phyloP scores from a whole-genome alignment of 2,113 vertebrate species.

The Corvus hawaiiensis region DNA sequence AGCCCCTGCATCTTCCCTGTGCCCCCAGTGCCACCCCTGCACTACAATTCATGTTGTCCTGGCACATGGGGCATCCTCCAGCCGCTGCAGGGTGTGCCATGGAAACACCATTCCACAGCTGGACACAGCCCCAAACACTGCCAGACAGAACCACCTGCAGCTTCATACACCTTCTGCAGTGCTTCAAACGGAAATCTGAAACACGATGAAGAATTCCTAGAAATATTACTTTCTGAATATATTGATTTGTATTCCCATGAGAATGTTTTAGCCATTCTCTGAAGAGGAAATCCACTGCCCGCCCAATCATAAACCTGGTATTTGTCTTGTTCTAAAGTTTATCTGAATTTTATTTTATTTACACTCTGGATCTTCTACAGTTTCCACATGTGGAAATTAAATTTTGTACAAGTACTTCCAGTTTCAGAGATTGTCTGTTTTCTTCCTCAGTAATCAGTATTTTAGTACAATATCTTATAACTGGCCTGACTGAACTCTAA shows the following conservation, averaged over 20 bases:
- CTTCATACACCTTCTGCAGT: not conserved
- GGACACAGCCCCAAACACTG: not conserved
- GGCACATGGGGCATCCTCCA: rapidly evolving
- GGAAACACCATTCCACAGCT: not conserved
- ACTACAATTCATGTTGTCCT: rapidly evolving
- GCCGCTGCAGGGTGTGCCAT: rapidly evolving
- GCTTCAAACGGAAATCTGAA: not conserved
- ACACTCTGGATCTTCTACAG: not conserved
- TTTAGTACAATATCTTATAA: not conserved
- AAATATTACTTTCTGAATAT: not conserved
- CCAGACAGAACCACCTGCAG: not conserved
- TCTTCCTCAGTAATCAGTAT: not conserved
- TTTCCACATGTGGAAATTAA: not conserved
- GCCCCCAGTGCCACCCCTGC: not conserved
- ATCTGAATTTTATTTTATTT: not conserved
- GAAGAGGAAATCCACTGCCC: rapidly evolving
- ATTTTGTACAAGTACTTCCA: not conserved
- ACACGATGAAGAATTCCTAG: not conserved
- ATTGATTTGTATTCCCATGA: not conserved
- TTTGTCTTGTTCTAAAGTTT: not conserved
- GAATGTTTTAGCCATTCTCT: not conserved
- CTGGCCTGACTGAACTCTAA: not conserved
- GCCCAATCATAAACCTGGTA: not conserved
- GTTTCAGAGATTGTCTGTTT: not conserved
- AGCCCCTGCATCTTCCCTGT: rapidly evolving